Evolutionary conservation across 2,113 vertebrate species (phyloP), one percentile per base, ranked within the genome.

Genomic region (Percina caprodes): DNA sequence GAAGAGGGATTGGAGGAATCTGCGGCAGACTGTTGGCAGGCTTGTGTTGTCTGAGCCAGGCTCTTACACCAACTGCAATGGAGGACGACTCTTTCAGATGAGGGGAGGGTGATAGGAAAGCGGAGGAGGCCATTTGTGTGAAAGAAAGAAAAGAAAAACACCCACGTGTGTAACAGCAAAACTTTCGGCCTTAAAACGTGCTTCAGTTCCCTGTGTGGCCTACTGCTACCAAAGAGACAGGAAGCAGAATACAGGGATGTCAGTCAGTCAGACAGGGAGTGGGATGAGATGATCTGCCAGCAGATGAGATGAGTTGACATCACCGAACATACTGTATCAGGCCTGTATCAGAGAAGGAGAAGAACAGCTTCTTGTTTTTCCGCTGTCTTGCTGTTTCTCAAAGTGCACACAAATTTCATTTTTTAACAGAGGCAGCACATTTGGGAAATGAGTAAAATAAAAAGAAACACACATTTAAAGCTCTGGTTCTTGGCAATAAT

Each of bases 11-110:
- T 74, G 80, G 70, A 82, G 85, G 76, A 89, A 81, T 87, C 78
- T 76, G 80, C 69, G 16, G 84, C 82, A 85, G 91, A 79, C 82
- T 78, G 72, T 81, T 89, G 88, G 90, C 88, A 84, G 87, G 59
- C 74, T 82, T 69, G 79, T 84, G 84, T 80, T 39, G 81, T 88
- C 88, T 86, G 79, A 91, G 85, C 75, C 3, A 15, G 49, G 63
- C 89, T 90, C 74, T 69, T 67, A 83, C 63, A 81, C 69, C 77
- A 58, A 77, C 85, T 79, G 73, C 69, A 70, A 39, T 7, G 15
- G 80, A 88, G 78, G 84, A 87, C 2, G 39, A 70, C 60, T 80
- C 39, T 52, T 60, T 85, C 62, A 79, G 58, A 79, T 0, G n/a
- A 56, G 24, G 65, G 74, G 51, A 52, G 35, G 72, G 56, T 6